Base-by-base conservation (phyloP, 2,113 vertebrate species). In the Columba janthina region DNA sequence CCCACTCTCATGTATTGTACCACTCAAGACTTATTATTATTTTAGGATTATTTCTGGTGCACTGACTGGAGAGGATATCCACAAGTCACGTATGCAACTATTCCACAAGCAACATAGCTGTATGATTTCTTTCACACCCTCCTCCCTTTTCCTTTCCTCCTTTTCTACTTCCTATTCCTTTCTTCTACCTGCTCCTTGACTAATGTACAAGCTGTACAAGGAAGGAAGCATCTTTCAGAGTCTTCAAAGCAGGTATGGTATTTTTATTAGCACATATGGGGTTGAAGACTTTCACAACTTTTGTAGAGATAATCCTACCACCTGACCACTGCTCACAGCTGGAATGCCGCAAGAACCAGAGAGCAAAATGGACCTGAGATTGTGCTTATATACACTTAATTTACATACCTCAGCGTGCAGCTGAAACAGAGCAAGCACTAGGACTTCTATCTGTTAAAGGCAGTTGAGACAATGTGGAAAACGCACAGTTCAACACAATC, bases 21-120 rank as follows among this genome's bases (percentile, higher is more conserved):
- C 65, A 88, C 73, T 77, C 40, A 81, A 84, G 61, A 65, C 31
- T 76, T 76, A 71, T 8, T 44, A 44, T 44, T 96, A 70, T 91
- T 94, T 96, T 81, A 89, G 76, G 48, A 82, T 78, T 94, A 82
- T 72, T 95, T 79, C 89, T 85, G 66, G 74, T 84, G 44, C 70
- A 72, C 70, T 84, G 76, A 90, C 80, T 81, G 69, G 14, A 61
- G 36, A 90, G 31, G 53, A 84, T 42, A 93, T 8, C 78, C 64
- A 67, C 42, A 90, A 90, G 56, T 72, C 69, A 95, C 6, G 12
- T 64, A 67, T 36, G 61, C 56, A 85, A 86, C 69, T 88, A 74
- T 42, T 74, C 79, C 72, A 75, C 48, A 80, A 11, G 34, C 36
- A 86, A 25, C 44, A 71, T n/a, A 70, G 40, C 50, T 84, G 44